Evolutionary conservation across 2,113 vertebrate species (phyloP).

Genomic region (Gasterosteus nipponicus): DNA sequence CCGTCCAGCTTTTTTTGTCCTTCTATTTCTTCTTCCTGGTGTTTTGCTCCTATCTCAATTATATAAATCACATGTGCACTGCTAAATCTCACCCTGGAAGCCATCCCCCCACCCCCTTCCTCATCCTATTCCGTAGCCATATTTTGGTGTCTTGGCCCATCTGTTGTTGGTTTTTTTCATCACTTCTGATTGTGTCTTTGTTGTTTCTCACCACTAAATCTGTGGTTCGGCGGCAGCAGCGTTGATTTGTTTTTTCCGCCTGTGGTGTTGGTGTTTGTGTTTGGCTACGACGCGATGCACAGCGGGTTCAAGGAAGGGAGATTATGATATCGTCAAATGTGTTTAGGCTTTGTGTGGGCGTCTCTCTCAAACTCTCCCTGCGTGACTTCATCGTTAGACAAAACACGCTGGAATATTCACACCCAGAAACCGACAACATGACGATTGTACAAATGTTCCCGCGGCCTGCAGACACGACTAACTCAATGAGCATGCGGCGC

Average conservation of each 20-base stretch:
- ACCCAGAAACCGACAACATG: constrained; percentile 37
- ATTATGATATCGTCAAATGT: constrained; percentile 36
- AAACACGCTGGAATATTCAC: constrained; percentile 56
- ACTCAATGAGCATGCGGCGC: constrained; percentile 26
- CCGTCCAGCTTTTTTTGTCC: constrained; percentile 42
- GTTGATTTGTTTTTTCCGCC: constrained; percentile 33
- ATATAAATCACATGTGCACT: constrained; percentile 53
- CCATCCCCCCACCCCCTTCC: constrained; percentile 12
- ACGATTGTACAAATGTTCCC: constrained; percentile 42
- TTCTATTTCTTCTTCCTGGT: constrained; percentile 42
- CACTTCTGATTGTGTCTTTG: constrained; percentile 61
- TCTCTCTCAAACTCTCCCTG: constrained; percentile 19
- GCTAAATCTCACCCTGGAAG: constrained; percentile 46
- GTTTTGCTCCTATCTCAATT: constrained; percentile 58
- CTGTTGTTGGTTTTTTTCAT: constrained; percentile 63
- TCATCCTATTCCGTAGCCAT: constrained; percentile 41
- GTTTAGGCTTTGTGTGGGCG: neutral
- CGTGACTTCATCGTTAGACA: constrained; percentile 59
- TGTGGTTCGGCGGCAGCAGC: constrained; percentile 54
- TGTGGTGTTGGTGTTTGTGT: constrained; percentile 49
- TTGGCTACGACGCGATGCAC: constrained; percentile 8
- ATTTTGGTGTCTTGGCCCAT: constrained; percentile 68
- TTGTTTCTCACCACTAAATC: constrained; percentile 61
- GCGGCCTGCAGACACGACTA: constrained; percentile 42
- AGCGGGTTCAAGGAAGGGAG: constrained; percentile 16